These are phyloP conservation scores for Halocynthia roretzi DNA, from an alignment of 23 tunicate genomes.

Conservation along the genomic window DNA sequence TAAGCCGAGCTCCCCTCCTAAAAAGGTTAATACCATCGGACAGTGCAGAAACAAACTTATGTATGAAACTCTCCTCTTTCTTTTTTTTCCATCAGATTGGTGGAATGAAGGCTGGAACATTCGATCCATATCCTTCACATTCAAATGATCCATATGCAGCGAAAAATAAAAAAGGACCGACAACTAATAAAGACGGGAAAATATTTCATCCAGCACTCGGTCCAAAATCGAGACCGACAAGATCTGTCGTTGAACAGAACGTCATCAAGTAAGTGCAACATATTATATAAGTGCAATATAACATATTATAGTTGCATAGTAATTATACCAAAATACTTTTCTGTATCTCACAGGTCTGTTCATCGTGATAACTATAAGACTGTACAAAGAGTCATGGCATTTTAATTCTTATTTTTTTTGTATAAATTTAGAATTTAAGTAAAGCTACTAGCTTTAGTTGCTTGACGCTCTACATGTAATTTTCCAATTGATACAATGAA, in stretches of 20 bases:
- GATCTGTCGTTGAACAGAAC: slow-evolving; percentile 73
- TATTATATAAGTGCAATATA: not conserved
- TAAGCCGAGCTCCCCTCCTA: slow-evolving; percentile 94
- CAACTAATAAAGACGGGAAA: slow-evolving; percentile 83
- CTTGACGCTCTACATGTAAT: not conserved
- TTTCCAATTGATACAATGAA: not conserved
- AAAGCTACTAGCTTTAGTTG: not conserved
- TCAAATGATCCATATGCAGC: slow-evolving; percentile 73
- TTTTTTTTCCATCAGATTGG: slow-evolving; percentile 42
- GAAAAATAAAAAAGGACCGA: slow-evolving; percentile 57
- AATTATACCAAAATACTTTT: not conserved
- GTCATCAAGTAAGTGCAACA: slow-evolving; percentile 38
- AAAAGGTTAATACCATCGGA: slow-evolving; percentile 32
- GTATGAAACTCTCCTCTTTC: not conserved
- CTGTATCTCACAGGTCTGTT: slow-evolving; percentile 38
- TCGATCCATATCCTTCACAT: slow-evolving; percentile 94
- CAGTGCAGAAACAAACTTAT: too few relatives aligned
- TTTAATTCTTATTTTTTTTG: slow-evolving; percentile 18
- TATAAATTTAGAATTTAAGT: not conserved
- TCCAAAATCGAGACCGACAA: slow-evolving; percentile 72
- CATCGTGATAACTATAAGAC: slow-evolving; percentile 79
- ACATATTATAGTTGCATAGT: not conserved
- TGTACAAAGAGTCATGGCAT: slow-evolving; percentile 64
- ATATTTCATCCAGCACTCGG: slow-evolving; percentile 89
- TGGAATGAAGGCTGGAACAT: slow-evolving; percentile 90